Evolutionary conservation across 2,888 invertebrate species (phyloP).

Genomic region (Coenonympha glycerion): DNA sequence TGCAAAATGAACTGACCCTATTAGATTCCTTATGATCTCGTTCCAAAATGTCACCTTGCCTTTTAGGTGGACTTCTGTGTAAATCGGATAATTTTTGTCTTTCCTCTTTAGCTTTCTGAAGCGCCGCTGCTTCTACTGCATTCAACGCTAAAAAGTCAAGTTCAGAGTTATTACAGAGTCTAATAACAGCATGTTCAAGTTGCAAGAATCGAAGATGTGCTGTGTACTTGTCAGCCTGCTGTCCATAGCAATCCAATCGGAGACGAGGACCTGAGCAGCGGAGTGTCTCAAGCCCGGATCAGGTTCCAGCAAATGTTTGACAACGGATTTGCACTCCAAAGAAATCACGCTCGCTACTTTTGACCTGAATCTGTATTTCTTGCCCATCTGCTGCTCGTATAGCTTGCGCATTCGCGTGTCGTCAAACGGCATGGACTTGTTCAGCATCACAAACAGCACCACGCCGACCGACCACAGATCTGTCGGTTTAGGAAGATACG

Average conservation of each 20-base stretch:
- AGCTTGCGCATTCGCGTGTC: constrained; percentile 83
- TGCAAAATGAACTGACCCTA: too few species aligned
- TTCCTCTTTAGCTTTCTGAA: constrained; percentile 77
- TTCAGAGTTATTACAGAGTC: too few species aligned
- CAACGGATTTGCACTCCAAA: constrained; percentile 78
- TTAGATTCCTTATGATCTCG: constrained; percentile 36
- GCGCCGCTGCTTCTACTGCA: constrained; percentile 76
- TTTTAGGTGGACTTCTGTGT: constrained; percentile 41
- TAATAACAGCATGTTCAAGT: not conserved
- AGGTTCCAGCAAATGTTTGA: constrained; percentile 81
- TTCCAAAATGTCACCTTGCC: constrained; percentile 59
- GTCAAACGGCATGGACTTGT: constrained; percentile 89
- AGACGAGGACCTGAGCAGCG: constrained; percentile 73
- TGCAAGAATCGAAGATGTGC: too few species aligned
- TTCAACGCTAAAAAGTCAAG: constrained; percentile 57
- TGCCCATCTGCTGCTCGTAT: constrained; percentile 78
- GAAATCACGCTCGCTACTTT: constrained; percentile 76
- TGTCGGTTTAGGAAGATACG: constrained; percentile 82
- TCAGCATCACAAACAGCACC: constrained; percentile 88
- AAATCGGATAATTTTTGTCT: constrained; percentile 45
- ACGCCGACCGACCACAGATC: constrained; percentile 89
- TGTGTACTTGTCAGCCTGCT: constrained; percentile 71
- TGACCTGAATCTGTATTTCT: constrained; percentile 78
- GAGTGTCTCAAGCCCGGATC: constrained; percentile 76
- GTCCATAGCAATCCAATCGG: constrained; percentile 83